These are phyloP conservation scores for Smittia sp. DNA, from an alignment of 2,888 invertebrate genomes.

Conservation along the genomic window DNA sequence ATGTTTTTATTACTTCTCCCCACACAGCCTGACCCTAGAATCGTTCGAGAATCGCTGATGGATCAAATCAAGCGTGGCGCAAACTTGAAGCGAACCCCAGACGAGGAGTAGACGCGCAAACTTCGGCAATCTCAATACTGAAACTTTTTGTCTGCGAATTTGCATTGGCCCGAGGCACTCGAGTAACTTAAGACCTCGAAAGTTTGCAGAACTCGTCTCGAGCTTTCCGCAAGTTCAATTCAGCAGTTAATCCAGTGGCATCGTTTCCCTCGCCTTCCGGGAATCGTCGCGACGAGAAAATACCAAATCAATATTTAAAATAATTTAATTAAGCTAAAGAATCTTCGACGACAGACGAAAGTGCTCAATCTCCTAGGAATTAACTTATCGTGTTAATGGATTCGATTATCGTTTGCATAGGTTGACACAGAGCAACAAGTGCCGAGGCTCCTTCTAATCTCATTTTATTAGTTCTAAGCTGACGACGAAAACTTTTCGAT, in stretches of 20 bases:
- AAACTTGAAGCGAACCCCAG: slow-evolving; percentile 68
- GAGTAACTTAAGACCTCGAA: too few species aligned
- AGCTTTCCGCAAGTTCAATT: neutral
- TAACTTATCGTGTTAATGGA: neutral
- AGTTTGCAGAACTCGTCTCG: too few species aligned
- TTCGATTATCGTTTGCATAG: neutral
- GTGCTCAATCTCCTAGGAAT: neutral
- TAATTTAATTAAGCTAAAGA: neutral
- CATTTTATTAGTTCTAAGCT: neutral
- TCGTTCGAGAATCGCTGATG: slow-evolving; percentile 86
- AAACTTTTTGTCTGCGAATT: too few species aligned
- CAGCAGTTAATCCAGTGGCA: slow-evolving; percentile 1
- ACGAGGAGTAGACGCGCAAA: slow-evolving; percentile 47
- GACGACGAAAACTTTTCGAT: neutral
- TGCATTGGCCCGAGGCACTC: too few species aligned
- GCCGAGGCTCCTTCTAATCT: neutral
- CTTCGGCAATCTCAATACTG: too few species aligned
- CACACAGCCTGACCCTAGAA: slow-evolving; percentile 69
- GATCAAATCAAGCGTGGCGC: slow-evolving; percentile 90
- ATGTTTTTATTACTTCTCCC: slow-evolving; percentile 25
- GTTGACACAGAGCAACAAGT: neutral
- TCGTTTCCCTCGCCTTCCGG: neutral
- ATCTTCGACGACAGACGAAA: neutral
- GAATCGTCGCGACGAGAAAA: neutral
- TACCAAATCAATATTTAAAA: slow-evolving; percentile 8